Evolutionary conservation across 2,113 vertebrate species (phyloP), one percentile per base, ranked within the genome.

Genomic region (Turnix velox): DNA sequence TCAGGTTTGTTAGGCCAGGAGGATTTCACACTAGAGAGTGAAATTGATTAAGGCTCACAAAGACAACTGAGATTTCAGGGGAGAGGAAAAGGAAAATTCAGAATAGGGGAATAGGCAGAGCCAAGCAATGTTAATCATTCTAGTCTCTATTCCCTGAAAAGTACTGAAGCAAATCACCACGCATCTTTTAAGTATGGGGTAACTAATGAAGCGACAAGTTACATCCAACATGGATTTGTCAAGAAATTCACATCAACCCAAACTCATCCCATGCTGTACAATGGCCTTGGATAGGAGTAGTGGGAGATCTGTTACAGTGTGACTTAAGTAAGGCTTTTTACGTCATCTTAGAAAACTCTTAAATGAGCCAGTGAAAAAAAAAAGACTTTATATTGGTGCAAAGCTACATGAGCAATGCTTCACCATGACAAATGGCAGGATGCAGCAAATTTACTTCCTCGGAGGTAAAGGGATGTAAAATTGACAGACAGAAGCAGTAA

Each of bases 101-200:
- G 17, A 87, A 45, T 22, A 4, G 24, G 30, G 15, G 15, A 65
- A 39, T 0, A 76, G 45, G 66, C 49, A 88, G 18, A 71, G 39
- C 58, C 63, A 62, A 62, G 76, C 55, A 48, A 65, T 68, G 65
- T 37, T 91, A 81, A 2, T 92, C 91, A 82, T 84, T 72, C 30
- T 40, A 62, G 48, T 43, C 25, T 87, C 69, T 67, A 28, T 78
- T 95, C 69, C 28, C 40, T 40, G 66, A 24, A 68, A 87, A 69
- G 54, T 79, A 85, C 10, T 76, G 74, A 85, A 87, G 74, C 87
- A 95, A 75, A 87, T 85, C 87, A 91, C 79, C 31, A 25, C 40
- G 40, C 20, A 9, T 87, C 66, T 92, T 90, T 91, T 87, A 94
- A 59, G 52, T 84, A 75, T 25, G 3, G 14, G 62, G 39, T 61